These are phyloP conservation scores for Rhodeus uyekii DNA, from an alignment of 2,797 vertebrate species.

Conservation along the genomic window DNA sequence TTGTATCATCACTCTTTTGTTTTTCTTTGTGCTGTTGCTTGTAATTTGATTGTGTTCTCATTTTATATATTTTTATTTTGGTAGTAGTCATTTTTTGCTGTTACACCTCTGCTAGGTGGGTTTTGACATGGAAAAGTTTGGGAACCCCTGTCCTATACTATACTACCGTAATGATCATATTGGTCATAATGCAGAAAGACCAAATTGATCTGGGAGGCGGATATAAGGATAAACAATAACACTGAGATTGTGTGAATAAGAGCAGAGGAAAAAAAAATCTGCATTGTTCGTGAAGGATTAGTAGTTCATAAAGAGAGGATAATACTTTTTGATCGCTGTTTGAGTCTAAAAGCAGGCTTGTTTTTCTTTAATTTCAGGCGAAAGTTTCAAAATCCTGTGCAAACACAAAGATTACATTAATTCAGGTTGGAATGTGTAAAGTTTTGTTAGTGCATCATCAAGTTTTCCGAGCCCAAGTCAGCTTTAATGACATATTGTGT, in stretches of 20 bases:
- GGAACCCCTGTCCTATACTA: not conserved
- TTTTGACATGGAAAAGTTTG: not conserved
- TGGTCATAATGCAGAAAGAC: not conserved
- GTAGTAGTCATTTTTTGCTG: too few species aligned
- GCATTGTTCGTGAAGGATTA: slow-evolving; percentile 35
- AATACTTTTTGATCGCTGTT: slow-evolving; percentile 17
- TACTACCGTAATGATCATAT: not conserved
- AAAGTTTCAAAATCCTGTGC: slow-evolving; percentile 39
- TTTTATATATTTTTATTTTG: too few species aligned
- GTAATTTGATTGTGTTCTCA: too few species aligned
- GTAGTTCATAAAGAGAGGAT: slow-evolving; percentile 44
- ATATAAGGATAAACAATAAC: slow-evolving; percentile 18
- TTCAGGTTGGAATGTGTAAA: slow-evolving; percentile 11
- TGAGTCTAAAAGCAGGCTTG: slow-evolving; percentile 23
- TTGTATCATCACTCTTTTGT: too few species aligned
- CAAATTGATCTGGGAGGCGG: not conserved
- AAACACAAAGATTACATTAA: slow-evolving; percentile 4
- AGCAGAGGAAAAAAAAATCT: not conserved
- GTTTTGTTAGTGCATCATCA: slow-evolving; percentile 14
- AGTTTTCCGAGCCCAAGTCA: not conserved
- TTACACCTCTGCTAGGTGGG: too few species aligned
- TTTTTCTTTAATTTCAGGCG: slow-evolving; percentile 52
- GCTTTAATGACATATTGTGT: not conserved
- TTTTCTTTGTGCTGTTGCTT: too few species aligned
- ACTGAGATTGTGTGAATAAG: slow-evolving; percentile 31